Base-by-base conservation (phyloP, 2,797 vertebrate genomes). In the Girardinus metallicus region DNA sequence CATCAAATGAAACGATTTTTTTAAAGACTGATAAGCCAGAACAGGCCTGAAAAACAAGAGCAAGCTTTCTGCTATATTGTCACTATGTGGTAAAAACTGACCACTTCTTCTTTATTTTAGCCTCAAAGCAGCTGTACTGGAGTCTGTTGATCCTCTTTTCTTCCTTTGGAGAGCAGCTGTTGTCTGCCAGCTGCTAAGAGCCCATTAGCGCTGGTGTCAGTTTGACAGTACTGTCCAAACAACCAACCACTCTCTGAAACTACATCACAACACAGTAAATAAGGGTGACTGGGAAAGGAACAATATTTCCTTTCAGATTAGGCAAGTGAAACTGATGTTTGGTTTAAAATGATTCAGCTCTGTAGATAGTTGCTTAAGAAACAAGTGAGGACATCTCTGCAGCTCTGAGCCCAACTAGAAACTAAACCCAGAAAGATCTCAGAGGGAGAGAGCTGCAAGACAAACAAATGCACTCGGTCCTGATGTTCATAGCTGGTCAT, bases 151-250 rank as follows among this genome's bases (percentile, higher is more conserved):
- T 83, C 16, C 31, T 31, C 36, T 51, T 12, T 43, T 66, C 60
- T 76, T 75, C 72, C 46, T 53, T 49, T 75, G 36, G 53, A 73
- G 39, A 73, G 76, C 79, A 64, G 76, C 73, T 78, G 79, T 72
- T 73, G 66, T 83, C 77, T 82, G 82, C 66, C 64, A 84, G 78
- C 70, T 86, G 83, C 57, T 76, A 76, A 73, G 73, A 85, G 76
- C 68, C 76, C 53, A 55, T 81, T 73, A 76, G 53, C 71, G 62
- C 5, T 39, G 44, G 68, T 44, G 77, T 70, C 75, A 77, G 75
- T 60, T 39, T 16, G 71, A 77, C 74, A 70, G 41, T n/a, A n/a
- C 29, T 36, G 62, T 29, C 43, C 70, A 55, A 66, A 78, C 44
- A 75, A 51, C 36, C 15, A 23, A 8, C 36, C 23, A 1, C 71